A percentile compares a stretch with the other conserved stretches of the same genome.
Evolutionary conservation across 1,140 invertebrate species (phyloP).

Genomic region (Apocrypta bakeri): DNA sequence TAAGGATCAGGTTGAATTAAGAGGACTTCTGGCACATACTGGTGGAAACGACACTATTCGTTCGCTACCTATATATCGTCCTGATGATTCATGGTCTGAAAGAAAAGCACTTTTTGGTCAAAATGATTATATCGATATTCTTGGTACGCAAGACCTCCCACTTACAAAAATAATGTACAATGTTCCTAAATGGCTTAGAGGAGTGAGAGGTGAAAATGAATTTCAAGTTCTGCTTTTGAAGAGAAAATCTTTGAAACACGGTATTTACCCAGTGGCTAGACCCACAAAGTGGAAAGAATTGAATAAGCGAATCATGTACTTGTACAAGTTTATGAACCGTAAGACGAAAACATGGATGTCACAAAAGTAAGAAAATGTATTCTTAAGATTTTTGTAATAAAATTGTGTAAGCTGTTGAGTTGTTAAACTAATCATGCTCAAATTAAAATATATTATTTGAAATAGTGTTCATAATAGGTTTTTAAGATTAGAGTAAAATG

Average conservation of each 20-base stretch:
- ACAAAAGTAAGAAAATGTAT: conserved; percentile 47
- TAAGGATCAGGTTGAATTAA: conserved; percentile 78
- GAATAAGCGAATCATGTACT: conserved; percentile 81
- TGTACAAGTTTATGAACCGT: conserved; percentile 85
- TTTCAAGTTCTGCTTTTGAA: conserved; percentile 87
- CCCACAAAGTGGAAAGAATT: conserved; percentile 87
- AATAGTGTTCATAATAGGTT: neutral
- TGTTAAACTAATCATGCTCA: neutral
- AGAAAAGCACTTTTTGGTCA: conserved; percentile 91
- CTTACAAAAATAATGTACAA: conserved; percentile 88
- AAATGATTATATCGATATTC: conserved; percentile 97
- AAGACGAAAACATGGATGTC: conserved; percentile 83
- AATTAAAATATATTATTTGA: neutral
- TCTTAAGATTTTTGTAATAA: conserved; percentile 30
- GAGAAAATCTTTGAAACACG: conserved; percentile 78
- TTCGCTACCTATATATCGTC: conserved; percentile 83
- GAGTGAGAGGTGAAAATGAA: conserved; percentile 88
- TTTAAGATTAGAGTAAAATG: neutral
- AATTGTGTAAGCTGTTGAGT: neutral
- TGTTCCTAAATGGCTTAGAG: conserved; percentile 90
- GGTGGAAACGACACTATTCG: conserved; percentile 70
- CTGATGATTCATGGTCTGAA: conserved; percentile 83
- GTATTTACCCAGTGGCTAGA: conserved; percentile 75
- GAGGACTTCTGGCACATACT: conserved; percentile 81
- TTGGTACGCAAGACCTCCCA: conserved; percentile 87